phyloP scores from a whole-genome alignment of 2,888 invertebrate species.

The Agelastica alni region DNA sequence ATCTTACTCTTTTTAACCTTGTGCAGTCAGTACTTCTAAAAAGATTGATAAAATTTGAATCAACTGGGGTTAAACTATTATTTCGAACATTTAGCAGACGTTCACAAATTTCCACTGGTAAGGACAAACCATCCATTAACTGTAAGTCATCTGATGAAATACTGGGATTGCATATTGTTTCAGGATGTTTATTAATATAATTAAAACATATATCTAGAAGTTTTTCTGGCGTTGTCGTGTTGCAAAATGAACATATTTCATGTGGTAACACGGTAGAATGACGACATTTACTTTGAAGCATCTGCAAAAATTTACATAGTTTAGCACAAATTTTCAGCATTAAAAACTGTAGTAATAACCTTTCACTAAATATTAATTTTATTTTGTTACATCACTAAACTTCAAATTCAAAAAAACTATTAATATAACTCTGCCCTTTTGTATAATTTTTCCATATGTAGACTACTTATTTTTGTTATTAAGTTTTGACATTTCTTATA shows the following conservation, averaged over 20 bases:
- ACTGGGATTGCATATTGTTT: conserved; percentile 63
- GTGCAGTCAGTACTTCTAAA: conserved; percentile 72
- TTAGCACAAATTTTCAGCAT: background rate
- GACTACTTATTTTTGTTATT: conserved; percentile 51
- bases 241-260: conserved; percentile 55
- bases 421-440: conserved; percentile 9
- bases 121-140: conserved; percentile 64
- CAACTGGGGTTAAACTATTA: conserved; percentile 55
- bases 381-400: conserved; percentile 10
- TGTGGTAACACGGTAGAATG: conserved; percentile 53
- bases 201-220: conserved; percentile 68
- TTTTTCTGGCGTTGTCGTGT: conserved; percentile 60
- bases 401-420: conserved; percentile 6
- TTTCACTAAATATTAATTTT: conserved; percentile 8
- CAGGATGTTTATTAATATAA: conserved; percentile 65
- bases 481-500: conserved; percentile 34
- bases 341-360: conserved; percentile 10
- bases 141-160: conserved; percentile 55
- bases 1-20: conserved; percentile 68
- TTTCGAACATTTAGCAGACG: conserved; percentile 66
- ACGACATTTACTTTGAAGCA: conserved; percentile 45
- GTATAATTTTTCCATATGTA: conserved; percentile 28
- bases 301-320: conserved; percentile 27
- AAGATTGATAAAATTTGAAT: conserved; percentile 71
- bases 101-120: conserved; percentile 76